Conservation (phyloP, 1,140 invertebrate genomes). For the Cephus cinctus region DNA sequence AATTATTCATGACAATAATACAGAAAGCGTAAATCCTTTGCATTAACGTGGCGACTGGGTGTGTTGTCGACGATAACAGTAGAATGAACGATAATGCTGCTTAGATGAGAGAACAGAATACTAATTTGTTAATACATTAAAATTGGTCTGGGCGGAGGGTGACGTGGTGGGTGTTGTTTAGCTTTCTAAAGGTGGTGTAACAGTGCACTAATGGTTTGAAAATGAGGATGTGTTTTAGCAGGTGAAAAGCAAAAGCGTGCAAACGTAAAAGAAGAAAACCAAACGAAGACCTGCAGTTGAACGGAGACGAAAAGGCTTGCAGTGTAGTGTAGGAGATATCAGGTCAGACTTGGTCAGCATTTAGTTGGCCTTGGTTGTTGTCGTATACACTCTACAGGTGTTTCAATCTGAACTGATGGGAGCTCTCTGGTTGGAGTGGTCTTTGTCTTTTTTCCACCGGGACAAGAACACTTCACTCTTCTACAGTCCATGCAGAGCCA, state of each 20-base stretch:
- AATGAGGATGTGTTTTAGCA: too few species aligned
- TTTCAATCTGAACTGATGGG: constrained; percentile 34
- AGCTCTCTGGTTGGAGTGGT: constrained; percentile 27
- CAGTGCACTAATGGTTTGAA: too few species aligned
- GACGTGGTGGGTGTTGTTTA: too few species aligned
- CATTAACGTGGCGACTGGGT: too few species aligned
- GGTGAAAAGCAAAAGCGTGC: constrained; percentile 19
- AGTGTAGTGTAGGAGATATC: constrained; percentile 26
- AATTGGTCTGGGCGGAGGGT: too few species aligned
- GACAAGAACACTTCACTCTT: constrained; percentile 56
- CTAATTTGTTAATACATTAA: too few species aligned
- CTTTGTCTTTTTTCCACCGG: constrained; percentile 42
- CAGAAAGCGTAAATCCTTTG: too few species aligned
- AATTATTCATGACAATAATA: too few species aligned
- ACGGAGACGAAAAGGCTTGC: constrained; percentile 29
- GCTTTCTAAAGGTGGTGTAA: too few species aligned
- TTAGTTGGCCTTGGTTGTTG: constrained; percentile 45
- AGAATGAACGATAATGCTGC: too few species aligned
- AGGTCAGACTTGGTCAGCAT: constrained; percentile 31
- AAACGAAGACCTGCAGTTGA: constrained; percentile 46
- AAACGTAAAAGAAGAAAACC: constrained; percentile 34
- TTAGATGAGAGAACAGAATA: too few species aligned
- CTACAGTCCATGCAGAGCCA: constrained; percentile 59
- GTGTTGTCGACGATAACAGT: too few species aligned
- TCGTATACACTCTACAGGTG: constrained; percentile 42